phyloP scores from a whole-genome alignment of 2,888 invertebrate species.

The Limnephilus marmoratus region DNA sequence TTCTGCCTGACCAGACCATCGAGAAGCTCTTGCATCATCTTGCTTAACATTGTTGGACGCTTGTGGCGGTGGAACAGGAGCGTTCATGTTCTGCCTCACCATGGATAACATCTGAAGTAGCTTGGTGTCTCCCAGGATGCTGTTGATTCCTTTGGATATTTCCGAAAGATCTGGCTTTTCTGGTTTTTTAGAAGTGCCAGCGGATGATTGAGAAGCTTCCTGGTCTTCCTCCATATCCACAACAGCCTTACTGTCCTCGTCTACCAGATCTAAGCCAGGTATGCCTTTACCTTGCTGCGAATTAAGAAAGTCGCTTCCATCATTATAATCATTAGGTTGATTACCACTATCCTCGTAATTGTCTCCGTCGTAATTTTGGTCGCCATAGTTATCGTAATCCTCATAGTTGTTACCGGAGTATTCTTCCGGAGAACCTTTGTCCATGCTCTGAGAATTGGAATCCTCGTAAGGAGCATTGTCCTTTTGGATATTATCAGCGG shows the following conservation, averaged over 20 bases:
- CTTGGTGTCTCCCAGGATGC: constrained; percentile 81
- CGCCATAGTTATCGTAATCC: constrained; percentile 68
- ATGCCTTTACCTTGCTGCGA: constrained; percentile 76
- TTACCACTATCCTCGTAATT: constrained; percentile 67
- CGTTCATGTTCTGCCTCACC: constrained; percentile 47
- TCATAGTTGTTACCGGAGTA: constrained; percentile 63
- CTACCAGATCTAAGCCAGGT: constrained; percentile 85
- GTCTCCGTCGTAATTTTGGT: constrained; percentile 67
- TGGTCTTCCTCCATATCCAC: constrained; percentile 71
- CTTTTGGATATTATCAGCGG: not conserved
- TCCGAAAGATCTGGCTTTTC: constrained; percentile 77
- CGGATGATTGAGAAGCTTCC: constrained; percentile 54
- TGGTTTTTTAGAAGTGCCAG: constrained; percentile 40
- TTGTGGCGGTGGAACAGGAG: not conserved
- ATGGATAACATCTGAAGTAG: constrained; percentile 79
- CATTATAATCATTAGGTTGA: constrained; percentile 70
- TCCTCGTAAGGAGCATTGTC: constrained; percentile 35
- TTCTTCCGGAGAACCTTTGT: constrained; percentile 68
- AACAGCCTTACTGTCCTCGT: constrained; percentile 68
- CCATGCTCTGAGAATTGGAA: constrained; percentile 68
- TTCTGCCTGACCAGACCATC: not conserved
- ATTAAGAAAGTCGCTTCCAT: constrained; percentile 48
- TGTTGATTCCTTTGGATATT: constrained; percentile 80
- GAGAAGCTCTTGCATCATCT: not conserved
- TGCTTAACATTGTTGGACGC: not conserved